These are phyloP conservation scores for Excalfactoria chinensis DNA, from an alignment of 2,113 vertebrate species.

Conservation along the genomic window DNA sequence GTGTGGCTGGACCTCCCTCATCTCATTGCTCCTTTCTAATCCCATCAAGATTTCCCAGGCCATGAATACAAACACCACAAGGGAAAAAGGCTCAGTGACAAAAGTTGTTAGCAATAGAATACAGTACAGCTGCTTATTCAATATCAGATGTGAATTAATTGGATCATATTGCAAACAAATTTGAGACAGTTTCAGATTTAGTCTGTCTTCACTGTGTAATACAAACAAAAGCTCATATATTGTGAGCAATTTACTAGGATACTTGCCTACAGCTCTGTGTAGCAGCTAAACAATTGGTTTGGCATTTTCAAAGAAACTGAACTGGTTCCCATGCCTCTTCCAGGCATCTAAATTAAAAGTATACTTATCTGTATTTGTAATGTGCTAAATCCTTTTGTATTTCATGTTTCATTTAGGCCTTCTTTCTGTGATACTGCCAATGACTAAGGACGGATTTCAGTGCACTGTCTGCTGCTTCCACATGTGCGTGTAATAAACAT, in stretches of 20 bases:
- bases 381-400: slow-evolving; percentile 20
- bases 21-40: neutral
- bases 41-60: neutral
- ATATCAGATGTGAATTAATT: neutral
- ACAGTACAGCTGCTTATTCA: neutral
- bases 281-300: slow-evolving; percentile 37
- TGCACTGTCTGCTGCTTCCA: slow-evolving; percentile 26
- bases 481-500: neutral
- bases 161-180: neutral
- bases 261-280: neutral
- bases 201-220: neutral
- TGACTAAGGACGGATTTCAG: slow-evolving; percentile 30
- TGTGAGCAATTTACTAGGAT: neutral
- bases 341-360: slow-evolving; percentile 18
- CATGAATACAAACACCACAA: neutral
- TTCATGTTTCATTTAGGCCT: neutral
- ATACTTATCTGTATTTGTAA: slow-evolving; percentile 33
- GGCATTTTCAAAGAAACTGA: slow-evolving; percentile 39
- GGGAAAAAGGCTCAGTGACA: neutral
- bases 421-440: neutral
- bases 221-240: neutral
- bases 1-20: neutral
- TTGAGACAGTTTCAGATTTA: slow-evolving; percentile 20
- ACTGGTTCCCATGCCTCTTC: slow-evolving; percentile 28
- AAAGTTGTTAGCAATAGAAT: neutral